Evolutionary conservation across 2,888 invertebrate genomes (phyloP), one percentile per base, ranked within the genome.

Genomic region (Drosophila kambysellisi): DNA sequence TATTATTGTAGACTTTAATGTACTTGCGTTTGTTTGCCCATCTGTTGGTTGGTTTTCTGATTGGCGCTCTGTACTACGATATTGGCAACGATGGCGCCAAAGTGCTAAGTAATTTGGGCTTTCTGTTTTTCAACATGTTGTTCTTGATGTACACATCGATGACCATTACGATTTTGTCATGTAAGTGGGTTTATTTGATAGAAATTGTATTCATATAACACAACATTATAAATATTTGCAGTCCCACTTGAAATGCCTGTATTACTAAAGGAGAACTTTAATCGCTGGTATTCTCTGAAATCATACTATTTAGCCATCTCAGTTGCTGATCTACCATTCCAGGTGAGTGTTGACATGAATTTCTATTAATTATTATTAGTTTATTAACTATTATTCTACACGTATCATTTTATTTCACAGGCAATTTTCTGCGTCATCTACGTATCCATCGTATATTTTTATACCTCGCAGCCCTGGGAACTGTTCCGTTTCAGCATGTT

Each of bases 61-160:
- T 99, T 92, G 99, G 99, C 74, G 96, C 98, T 62, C 95, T 99
- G 76, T 99, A 99, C 94, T 98, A 98, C 93, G 97, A 98, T 92
- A 98, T 98, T 91, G 99, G 99, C 73, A 97, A 99, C 92, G 98
- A 99, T 93, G 99, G 98, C 84, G 96, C 97, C 84, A 99, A 99
- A 94, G 98, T 98, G 71, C 95, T 98, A 76, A 98, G 98, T 92
- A 99, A 99, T 93, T 96, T 98, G 83, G 99, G 98, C 75, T 99
- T 98, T 94, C 94, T 99, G 33, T 99, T 99, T 95, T 99, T 99
- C 95, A 98, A 98, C 93, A 98, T 99, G 97, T 95, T 99, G 91
- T 99, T 99, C 95, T 95, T 99, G 80, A 99, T 99, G 98, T 99
- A 99, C 94, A 98, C 99, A 0, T 98, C 99, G n/a, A 98, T 99